Percentiles rank a stretch among this genome's conserved stretches.
phyloP scores from a whole-genome alignment of 2,797 vertebrate genomes.

The Lycodopsis pacificus region DNA sequence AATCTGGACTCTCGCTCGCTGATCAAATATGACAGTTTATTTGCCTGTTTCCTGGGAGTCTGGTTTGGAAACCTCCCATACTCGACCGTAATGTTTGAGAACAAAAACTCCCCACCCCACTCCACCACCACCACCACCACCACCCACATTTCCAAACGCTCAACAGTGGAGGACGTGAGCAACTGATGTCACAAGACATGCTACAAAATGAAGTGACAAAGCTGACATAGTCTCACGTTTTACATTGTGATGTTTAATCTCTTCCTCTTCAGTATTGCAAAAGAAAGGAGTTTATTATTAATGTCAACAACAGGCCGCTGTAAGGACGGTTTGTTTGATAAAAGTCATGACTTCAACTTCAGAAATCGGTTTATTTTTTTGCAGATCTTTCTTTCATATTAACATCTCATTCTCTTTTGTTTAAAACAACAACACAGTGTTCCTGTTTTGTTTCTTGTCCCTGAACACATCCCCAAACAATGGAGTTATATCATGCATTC shows the following conservation, averaged over 20 bases:
- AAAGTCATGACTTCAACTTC: background rate
- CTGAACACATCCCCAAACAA: conserved; percentile 34
- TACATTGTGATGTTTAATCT: conserved; percentile 1
- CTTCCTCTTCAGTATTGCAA: background rate
- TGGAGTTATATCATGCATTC: conserved; percentile 22
- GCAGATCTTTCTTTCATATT: background rate
- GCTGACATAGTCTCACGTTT: background rate
- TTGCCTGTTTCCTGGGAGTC: conserved; percentile 5
- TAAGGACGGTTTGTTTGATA: background rate
- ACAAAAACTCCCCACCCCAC: conserved; percentile 35
- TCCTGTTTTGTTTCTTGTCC: conserved; percentile 15
- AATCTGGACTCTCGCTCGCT: background rate
- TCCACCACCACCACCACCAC: conserved; percentile 10
- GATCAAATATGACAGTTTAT: conserved; percentile 5
- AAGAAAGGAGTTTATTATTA: background rate
- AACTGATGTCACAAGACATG: too few relatives aligned
- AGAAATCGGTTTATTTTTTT: conserved; percentile 1
- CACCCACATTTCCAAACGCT: conserved; percentile 18
- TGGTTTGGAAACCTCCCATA: conserved; percentile 23
- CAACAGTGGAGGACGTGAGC: background rate
- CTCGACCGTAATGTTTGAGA: conserved; percentile 21
- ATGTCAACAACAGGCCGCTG: background rate
- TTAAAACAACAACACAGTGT: background rate
- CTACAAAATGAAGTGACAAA: background rate
- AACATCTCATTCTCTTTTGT: conserved; percentile 9